Evolutionary conservation across 1,140 invertebrate species (phyloP).

Genomic region (Pseudachorutes palmiensis): DNA sequence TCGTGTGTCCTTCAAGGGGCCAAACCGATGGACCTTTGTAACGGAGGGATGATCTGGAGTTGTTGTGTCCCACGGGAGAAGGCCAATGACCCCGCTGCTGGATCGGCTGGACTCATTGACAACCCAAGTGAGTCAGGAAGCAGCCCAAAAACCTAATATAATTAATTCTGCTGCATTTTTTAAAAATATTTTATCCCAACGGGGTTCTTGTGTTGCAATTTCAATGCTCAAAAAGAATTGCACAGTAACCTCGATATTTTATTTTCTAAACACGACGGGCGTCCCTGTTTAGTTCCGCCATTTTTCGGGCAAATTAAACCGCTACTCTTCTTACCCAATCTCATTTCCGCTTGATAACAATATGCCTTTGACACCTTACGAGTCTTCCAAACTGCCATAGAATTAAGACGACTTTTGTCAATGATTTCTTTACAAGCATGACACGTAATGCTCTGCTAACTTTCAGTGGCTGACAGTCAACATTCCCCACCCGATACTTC

Average conservation of each 20-base stretch:
- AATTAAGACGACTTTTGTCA: background rate
- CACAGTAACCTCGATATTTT: too few relatives aligned
- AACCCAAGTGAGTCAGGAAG: slow-evolving; percentile 69
- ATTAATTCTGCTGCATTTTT: too few relatives aligned
- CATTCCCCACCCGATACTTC: background rate
- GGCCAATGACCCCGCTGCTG: slow-evolving; percentile 43
- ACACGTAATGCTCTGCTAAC: background rate
- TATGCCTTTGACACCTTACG: background rate
- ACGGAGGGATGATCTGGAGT: slow-evolving; percentile 54
- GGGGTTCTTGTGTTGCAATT: too few relatives aligned
- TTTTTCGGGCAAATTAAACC: too few relatives aligned
- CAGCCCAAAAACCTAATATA: background rate
- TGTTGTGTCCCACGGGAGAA: slow-evolving; percentile 77
- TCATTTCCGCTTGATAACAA: background rate
- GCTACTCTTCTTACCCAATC: slow-evolving; percentile 1
- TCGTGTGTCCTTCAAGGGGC: slow-evolving; percentile 79
- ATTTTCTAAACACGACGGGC: too few relatives aligned
- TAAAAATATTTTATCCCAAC: too few relatives aligned
- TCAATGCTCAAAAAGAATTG: too few relatives aligned
- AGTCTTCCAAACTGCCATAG: background rate
- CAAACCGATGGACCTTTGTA: slow-evolving; percentile 77
- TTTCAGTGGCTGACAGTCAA: background rate
- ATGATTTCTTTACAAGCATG: background rate
- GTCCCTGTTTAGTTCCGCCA: too few relatives aligned
- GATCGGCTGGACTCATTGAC: slow-evolving; percentile 54